Evolutionary conservation across 2,888 invertebrate genomes (phyloP), one percentile per base, ranked within the genome.

Genomic region (Poecilobothrus nobilitatus): DNA sequence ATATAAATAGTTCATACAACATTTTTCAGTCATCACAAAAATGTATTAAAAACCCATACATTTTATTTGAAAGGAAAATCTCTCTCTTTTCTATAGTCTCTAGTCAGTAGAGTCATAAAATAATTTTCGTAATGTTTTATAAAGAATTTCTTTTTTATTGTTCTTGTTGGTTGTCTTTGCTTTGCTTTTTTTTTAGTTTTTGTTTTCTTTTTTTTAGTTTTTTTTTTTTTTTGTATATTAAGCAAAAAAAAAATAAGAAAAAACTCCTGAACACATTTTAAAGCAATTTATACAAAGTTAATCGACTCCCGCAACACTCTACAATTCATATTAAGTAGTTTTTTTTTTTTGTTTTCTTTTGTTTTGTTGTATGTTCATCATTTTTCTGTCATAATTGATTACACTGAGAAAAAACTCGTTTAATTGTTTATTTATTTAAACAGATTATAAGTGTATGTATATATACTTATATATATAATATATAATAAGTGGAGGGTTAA

Each of bases 201-300:
- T 44, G 10, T 44, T 15, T 44, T 53, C 3, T 6, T 53, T 18
- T 53, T 53, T 53, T 53, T 53, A 12, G 53, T 12, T 53, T 18
- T 53, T 6, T 12, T 12, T 18, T 53, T 15, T 53, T 53, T 2
- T 53, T 53, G 2, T 12, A 53, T 53, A 15, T 53, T 53, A 37
- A 37, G 37, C 7, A 12, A 37, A 37, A 37, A 10, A 37, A 2
- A 12, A 12, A 8, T 18, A 12, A 37, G 7, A 37, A 10, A 37
- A 2, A 12, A 12, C 53, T 18, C 2, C 69, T 71, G 71, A 68
- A 65, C 66, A 69, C 68, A 72, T 72, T 73, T 71, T 71, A 71
- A 71, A 73, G 70, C 72, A 72, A 72, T 73, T 73, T 71, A 71
- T 71, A 73, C 71, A 70, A 73, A 74, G 74, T 74, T 74, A 74